A percentile compares a stretch with the other conserved stretches of the same genome.
Conservation (phyloP, 2,797 vertebrate genomes). For the Danio aesculapii region DNA sequence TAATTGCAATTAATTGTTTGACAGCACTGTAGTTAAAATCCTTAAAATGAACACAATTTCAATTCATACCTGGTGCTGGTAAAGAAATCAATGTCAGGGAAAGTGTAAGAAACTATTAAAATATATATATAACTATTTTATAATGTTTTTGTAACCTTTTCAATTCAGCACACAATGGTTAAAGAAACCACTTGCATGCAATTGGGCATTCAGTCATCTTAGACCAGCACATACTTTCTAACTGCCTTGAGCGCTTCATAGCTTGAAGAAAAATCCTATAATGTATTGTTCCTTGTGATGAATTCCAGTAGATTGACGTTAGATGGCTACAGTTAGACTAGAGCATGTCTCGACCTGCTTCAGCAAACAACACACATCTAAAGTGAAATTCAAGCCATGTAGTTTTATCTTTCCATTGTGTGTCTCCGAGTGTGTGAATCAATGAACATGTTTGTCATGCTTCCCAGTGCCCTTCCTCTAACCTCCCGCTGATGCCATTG, state of each 20-base stretch:
- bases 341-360: slow-evolving; percentile 49
- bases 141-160: too few species aligned
- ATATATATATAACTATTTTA: too few species aligned
- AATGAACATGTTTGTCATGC: slow-evolving; percentile 25
- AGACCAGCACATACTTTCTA: neutral
- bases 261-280: neutral
- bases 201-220: neutral
- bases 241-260: neutral
- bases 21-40: too few species aligned
- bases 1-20: too few species aligned
- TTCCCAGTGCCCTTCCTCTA: slow-evolving; percentile 20
- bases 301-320: slow-evolving; percentile 10
- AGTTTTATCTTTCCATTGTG: slow-evolving; percentile 42
- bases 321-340: slow-evolving; percentile 29
- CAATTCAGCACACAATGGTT: too few species aligned
- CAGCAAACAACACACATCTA: slow-evolving; percentile 4
- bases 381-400: slow-evolving; percentile 33
- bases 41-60: too few species aligned
- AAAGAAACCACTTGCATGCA: neutral
- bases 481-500: neutral
- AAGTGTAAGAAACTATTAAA: too few species aligned
- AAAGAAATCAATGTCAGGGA: too few species aligned
- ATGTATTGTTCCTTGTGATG: neutral
- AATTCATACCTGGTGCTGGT: too few species aligned
- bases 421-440: slow-evolving; percentile 12